Conservation (phyloP, 2,888 invertebrate species). For the Sussaba pulchella region DNA sequence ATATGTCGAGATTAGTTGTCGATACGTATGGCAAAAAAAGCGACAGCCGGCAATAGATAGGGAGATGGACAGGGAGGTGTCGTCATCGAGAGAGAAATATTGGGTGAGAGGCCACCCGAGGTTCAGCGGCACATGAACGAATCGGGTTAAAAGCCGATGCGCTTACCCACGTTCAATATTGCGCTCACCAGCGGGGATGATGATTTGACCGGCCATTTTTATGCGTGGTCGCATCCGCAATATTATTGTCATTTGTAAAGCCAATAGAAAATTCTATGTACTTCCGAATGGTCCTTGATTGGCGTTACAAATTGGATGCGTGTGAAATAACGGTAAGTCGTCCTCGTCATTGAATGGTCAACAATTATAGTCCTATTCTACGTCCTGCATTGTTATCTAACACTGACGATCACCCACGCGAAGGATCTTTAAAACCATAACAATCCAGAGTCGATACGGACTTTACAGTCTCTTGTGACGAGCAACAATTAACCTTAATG, state of each 20-base stretch:
- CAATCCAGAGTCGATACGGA: background rate
- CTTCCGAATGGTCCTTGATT: slow-evolving; percentile 52
- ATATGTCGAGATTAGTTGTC: slow-evolving; percentile 57
- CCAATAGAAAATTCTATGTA: slow-evolving; percentile 64
- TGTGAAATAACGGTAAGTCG: slow-evolving; percentile 57
- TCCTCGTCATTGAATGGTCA: background rate
- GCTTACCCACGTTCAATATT: slow-evolving; percentile 62
- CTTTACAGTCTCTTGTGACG: background rate
- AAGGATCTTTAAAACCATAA: slow-evolving; percentile 4
- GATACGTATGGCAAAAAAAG: slow-evolving; percentile 48
- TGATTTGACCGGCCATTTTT: slow-evolving; percentile 66
- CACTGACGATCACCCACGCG: background rate
- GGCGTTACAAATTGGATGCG: slow-evolving; percentile 67
- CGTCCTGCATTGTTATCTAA: slow-evolving; percentile 7
- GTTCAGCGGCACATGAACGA: slow-evolving; percentile 47
- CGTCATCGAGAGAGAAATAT: slow-evolving; percentile 40
- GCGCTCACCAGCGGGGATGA: slow-evolving; percentile 58
- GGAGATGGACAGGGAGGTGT: background rate
- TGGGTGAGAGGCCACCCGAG: slow-evolving; percentile 28
- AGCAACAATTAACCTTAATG: background rate
- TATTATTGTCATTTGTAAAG: slow-evolving; percentile 67
- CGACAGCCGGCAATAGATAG: slow-evolving; percentile 30
- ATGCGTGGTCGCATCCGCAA: slow-evolving; percentile 61
- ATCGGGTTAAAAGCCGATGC: slow-evolving; percentile 60
- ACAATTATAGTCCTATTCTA: background rate